A percentile compares a stretch with the other conserved stretches of the same genome.
Evolutionary conservation across 64 coral and sea anemone genomes (phyloP).

Genomic region (Actinia tenebrosa): DNA sequence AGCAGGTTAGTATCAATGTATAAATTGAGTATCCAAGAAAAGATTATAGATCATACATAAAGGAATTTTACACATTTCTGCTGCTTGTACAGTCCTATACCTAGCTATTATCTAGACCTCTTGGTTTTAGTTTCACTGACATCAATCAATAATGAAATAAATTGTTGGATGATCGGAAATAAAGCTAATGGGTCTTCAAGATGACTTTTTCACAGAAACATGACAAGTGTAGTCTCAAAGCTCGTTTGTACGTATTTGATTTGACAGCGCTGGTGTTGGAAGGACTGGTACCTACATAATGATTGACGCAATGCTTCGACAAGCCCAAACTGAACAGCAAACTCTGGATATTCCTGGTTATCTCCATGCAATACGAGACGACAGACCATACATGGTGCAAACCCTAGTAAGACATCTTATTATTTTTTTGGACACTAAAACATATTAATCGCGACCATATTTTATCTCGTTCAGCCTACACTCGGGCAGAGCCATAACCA

Average conservation of each 20-base stretch:
- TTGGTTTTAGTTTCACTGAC: neutral
- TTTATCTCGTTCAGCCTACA: too few species aligned
- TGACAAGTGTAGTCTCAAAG: too few species aligned
- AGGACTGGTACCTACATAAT: constrained; percentile 70
- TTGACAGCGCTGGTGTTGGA: constrained; percentile 63
- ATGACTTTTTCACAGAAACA: too few species aligned
- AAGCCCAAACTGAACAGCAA: constrained; percentile 22
- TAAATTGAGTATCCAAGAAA: neutral
- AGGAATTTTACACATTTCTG: too few species aligned
- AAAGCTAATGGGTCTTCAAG: too few species aligned
- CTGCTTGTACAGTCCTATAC: too few species aligned
- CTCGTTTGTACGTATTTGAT: neutral
- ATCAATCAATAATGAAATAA: too few species aligned
- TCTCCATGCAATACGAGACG: constrained; percentile 49
- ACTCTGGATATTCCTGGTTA: constrained; percentile 52
- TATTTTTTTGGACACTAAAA: neutral
- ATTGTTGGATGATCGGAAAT: too few species aligned
- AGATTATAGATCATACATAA: too few species aligned
- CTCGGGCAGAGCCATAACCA: too few species aligned
- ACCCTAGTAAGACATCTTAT: constrained; percentile 20
- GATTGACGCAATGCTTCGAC: constrained; percentile 61
- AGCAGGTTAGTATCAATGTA: constrained; percentile 33
- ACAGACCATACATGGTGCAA: constrained; percentile 67
- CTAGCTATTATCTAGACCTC: neutral
- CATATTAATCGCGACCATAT: too few species aligned